These are phyloP conservation scores for Amphiduros pacificus DNA, from an alignment of 2,888 invertebrate genomes.

Conservation along the genomic window DNA sequence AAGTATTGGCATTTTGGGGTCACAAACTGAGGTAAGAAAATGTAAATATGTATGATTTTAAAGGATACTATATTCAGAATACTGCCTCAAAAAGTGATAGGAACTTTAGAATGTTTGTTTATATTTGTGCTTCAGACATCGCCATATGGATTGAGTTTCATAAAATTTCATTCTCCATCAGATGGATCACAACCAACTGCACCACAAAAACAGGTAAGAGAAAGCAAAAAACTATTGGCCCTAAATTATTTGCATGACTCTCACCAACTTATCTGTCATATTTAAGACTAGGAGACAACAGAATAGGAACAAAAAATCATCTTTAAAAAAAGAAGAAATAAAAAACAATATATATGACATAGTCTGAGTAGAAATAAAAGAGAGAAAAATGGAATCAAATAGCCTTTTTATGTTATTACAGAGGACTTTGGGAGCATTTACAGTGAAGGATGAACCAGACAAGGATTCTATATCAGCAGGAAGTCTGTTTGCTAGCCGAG, in stretches of 20 bases:
- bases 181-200: conserved; percentile 4
- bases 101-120: not conserved
- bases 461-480: conserved; percentile 66
- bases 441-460: conserved; percentile 59
- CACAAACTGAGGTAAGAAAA: too few relatives aligned
- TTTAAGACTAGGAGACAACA: not conserved
- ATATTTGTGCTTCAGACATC: conserved; percentile 62
- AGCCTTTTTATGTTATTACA: not conserved
- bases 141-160: conserved; percentile 80
- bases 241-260: not conserved
- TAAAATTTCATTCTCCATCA: conserved; percentile 65
- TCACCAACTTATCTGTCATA: not conserved
- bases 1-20: too few relatives aligned
- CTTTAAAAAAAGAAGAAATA: not conserved
- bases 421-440: conserved; percentile 48
- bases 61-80: too few relatives aligned
- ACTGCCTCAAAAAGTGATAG: too few relatives aligned
- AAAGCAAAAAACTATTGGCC: not conserved
- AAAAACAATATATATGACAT: not conserved
- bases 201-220: not conserved
- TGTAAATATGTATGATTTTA: too few relatives aligned
- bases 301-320: not conserved
- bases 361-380: not conserved
- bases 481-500: conserved; percentile 67
- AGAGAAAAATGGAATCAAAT: not conserved